A percentile compares a stretch with the other conserved stretches of the same genome.
phyloP scores from a whole-genome alignment of 2,888 invertebrate species.

The Limenitis camilla region DNA sequence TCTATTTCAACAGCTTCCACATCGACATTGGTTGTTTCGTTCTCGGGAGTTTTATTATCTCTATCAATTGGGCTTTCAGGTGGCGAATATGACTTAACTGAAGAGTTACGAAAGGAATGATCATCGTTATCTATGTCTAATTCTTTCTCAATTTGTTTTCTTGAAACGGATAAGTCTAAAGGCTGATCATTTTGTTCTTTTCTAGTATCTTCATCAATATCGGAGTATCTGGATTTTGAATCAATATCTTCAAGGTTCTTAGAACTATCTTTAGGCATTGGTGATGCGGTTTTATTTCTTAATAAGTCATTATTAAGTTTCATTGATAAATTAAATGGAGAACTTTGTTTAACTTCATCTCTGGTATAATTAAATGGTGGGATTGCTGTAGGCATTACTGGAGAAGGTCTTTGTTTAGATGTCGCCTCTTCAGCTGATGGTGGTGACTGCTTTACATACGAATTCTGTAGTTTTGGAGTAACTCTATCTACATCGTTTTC shows the following conservation, averaged over 20 bases:
- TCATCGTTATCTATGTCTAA: constrained; percentile 58
- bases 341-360: constrained; percentile 53
- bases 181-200: constrained; percentile 78
- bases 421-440: constrained; percentile 79
- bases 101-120: constrained; percentile 58
- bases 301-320: constrained; percentile 50
- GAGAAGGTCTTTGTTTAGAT: constrained; percentile 78
- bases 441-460: constrained; percentile 77
- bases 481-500: constrained; percentile 62
- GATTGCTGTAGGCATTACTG: constrained; percentile 71
- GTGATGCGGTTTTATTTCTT: constrained; percentile 42
- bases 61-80: constrained; percentile 57
- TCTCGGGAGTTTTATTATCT: constrained; percentile 60
- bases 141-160: constrained; percentile 67
- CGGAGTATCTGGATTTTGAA: constrained; percentile 51
- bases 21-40: constrained; percentile 73
- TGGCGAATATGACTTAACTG: constrained; percentile 63
- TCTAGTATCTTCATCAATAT: constrained; percentile 49
- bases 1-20: constrained; percentile 70
- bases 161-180: constrained; percentile 80
- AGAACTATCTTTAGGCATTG: constrained; percentile 56
- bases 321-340: constrained; percentile 53
- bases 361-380: constrained; percentile 48
- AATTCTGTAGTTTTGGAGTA: constrained; percentile 67
- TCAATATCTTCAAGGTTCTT: constrained; percentile 48